Base-by-base conservation (phyloP, 2,888 invertebrate genomes). In the Thereva unica region DNA sequence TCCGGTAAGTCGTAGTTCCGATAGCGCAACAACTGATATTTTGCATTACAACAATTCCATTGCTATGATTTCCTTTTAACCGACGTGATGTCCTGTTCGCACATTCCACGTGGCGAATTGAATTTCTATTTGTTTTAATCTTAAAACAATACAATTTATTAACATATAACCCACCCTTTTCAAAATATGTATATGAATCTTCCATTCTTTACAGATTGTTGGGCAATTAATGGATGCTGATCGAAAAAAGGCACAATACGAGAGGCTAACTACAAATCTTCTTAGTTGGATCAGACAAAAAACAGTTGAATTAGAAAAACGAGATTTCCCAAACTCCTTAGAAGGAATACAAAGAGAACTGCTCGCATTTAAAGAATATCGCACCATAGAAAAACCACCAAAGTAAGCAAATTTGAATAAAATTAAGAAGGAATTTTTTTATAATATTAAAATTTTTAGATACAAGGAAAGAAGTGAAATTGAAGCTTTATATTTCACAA, bases 391-490 rank as follows among this genome's bases (percentile, higher is more conserved):
- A 80, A 99, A 99, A 82, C 98, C 99, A 6, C 97, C 97, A 70
- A 98, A 96, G 89, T 93, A 77, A 84, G 87, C 79, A 61, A n/a
- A 45, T 52, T 54, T 56, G 8, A 49, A 12, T 52, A 35, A 45
- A 59, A 49, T 59, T 10, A 23, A 3, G 42, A 12, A 34, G 10
- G 44, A 23, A 7, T 41, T 67, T 40, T 47, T 34, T 45, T 35
- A 6, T 47, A 45, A 59, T 23, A 2, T 23, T 12, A 2, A 37
- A 8, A 1, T 54, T 63, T 66, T 45, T 72, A 91, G 94, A 78
- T 97, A 97, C 82, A 95, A 91, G 77, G 98, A 99, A 80, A 88
- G 96, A 66, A 97, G 96, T 72, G 97, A 98, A 83, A 93, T 97
- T 73, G 97, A 99, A 82, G 98, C 94, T 0, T 83, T 97, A 44